Percentiles rank a stretch among this genome's conserved stretches.
Evolutionary conservation across 2,113 vertebrate genomes (phyloP).

Genomic region (Saccopteryx bilineata): DNA sequence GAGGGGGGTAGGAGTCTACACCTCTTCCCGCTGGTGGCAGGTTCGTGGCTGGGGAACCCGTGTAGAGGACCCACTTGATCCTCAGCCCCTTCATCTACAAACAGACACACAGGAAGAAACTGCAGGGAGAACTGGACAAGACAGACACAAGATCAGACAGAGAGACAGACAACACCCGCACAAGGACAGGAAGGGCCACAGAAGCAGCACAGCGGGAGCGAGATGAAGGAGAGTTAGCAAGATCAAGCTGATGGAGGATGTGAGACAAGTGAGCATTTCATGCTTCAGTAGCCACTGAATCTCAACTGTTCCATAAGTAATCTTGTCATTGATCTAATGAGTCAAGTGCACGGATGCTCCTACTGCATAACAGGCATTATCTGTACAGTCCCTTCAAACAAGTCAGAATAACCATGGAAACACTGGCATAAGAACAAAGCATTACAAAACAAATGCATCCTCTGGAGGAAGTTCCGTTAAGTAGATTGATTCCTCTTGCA

Average conservation of each 20-base stretch:
- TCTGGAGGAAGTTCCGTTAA: constrained; percentile 49
- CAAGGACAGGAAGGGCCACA: constrained; percentile 3
- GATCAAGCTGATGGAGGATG: constrained; percentile 62
- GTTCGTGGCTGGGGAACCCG: constrained; percentile 91
- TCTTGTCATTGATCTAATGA: constrained; percentile 46
- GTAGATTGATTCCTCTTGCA: background rate
- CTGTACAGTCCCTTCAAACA: background rate
- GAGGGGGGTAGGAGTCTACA: constrained; percentile 94
- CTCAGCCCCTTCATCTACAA: constrained; percentile 97
- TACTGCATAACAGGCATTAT: constrained; percentile 25
- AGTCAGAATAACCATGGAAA: constrained; percentile 59
- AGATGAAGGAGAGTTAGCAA: constrained; percentile 80
- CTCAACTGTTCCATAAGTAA: background rate
- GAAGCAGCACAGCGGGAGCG: constrained; percentile 75
- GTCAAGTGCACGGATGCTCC: background rate
- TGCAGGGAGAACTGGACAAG: constrained; percentile 93
- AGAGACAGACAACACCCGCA: constrained; percentile 74
- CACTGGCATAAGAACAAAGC: constrained; percentile 54
- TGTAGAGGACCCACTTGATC: constrained; percentile 94
- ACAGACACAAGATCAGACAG: constrained; percentile 81
- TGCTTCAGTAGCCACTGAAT: constrained; percentile 21
- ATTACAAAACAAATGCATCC: constrained; percentile 35
- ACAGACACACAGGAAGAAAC: constrained; percentile 97
- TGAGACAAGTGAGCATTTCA: background rate
- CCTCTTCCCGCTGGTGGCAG: constrained; percentile 89